phyloP scores from a whole-genome alignment of 1,140 invertebrate genomes.

The Hypothenemus hampei region DNA sequence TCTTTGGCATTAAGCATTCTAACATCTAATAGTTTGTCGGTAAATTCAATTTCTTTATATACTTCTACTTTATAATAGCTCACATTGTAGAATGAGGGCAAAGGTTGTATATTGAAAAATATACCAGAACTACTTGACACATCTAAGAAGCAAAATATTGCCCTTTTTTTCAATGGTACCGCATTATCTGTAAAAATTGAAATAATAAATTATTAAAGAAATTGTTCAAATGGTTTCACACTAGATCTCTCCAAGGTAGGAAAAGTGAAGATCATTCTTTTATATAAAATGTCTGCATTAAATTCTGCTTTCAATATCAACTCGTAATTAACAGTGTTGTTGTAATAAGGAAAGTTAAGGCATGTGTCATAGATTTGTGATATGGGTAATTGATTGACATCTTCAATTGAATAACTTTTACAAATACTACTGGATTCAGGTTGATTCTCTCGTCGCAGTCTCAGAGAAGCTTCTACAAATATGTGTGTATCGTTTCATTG shows the following conservation, averaged over 20 bases:
- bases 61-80: conserved; percentile 33
- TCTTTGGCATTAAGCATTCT: conserved; percentile 15
- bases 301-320: conserved; percentile 12
- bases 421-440: conserved; percentile 4
- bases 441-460: conserved; percentile 4
- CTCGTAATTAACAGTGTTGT: conserved; percentile 3
- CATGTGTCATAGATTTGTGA: conserved; percentile 10
- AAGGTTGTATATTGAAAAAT: conserved; percentile 25
- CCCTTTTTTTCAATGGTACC: not conserved
- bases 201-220: not conserved
- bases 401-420: conserved; percentile 7
- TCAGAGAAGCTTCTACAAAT: conserved; percentile 12
- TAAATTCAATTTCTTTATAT: conserved; percentile 26
- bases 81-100: conserved; percentile 23
- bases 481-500: not conserved
- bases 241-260: conserved; percentile 1
- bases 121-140: conserved; percentile 20
- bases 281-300: conserved; percentile 17
- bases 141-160: conserved; percentile 11
- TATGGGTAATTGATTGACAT: not conserved
- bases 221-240: conserved; percentile 3
- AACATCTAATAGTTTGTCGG: conserved; percentile 27
- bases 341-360: conserved; percentile 9
- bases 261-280: conserved; percentile 5
- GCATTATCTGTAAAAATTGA: conserved; percentile 8